Percentiles rank a stretch among this genome's conserved stretches.
Evolutionary conservation across 2,797 vertebrate genomes (phyloP).

Genomic region (Helostoma temminkii): DNA sequence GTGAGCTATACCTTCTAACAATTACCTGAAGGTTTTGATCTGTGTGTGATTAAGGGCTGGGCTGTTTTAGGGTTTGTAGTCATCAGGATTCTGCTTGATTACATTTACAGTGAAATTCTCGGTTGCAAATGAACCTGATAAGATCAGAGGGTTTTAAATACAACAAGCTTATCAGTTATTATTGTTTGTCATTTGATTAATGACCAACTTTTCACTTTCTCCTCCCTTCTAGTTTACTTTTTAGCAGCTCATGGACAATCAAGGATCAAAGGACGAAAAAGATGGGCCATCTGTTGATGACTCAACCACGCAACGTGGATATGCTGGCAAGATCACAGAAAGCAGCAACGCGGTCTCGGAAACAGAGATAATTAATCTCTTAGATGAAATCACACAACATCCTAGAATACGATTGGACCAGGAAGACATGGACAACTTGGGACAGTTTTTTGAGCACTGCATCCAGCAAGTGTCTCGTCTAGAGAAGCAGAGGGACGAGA

Average conservation of each 20-base stretch:
- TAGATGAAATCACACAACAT: neutral
- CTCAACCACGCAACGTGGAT: slow-evolving; percentile 14
- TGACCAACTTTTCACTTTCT: neutral
- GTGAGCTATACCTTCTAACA: neutral
- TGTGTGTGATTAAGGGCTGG: neutral
- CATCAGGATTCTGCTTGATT: neutral
- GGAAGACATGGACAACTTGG: slow-evolving; percentile 76
- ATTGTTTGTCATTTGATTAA: slow-evolving; percentile 24
- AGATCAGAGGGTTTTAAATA: slow-evolving; percentile 17
- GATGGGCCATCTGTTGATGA: slow-evolving; percentile 24
- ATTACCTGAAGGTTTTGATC: neutral
- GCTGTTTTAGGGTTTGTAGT: neutral
- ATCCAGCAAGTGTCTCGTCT: slow-evolving; percentile 86
- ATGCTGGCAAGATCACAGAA: slow-evolving; percentile 10
- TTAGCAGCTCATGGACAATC: slow-evolving; percentile 54
- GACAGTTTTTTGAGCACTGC: slow-evolving; percentile 86
- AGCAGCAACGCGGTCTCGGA: slow-evolving; percentile 21
- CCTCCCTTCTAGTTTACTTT: neutral
- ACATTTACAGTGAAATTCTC: neutral
- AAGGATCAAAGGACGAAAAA: slow-evolving; percentile 31
- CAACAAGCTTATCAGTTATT: slow-evolving; percentile 16
- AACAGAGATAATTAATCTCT: neutral
- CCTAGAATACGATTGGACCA: slow-evolving; percentile 5
- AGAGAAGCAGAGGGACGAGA: slow-evolving; percentile 85
- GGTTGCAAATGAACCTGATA: slow-evolving; percentile 20